Conservation (phyloP, 2,797 vertebrate genomes). For the Poliocrania exsul region DNA sequence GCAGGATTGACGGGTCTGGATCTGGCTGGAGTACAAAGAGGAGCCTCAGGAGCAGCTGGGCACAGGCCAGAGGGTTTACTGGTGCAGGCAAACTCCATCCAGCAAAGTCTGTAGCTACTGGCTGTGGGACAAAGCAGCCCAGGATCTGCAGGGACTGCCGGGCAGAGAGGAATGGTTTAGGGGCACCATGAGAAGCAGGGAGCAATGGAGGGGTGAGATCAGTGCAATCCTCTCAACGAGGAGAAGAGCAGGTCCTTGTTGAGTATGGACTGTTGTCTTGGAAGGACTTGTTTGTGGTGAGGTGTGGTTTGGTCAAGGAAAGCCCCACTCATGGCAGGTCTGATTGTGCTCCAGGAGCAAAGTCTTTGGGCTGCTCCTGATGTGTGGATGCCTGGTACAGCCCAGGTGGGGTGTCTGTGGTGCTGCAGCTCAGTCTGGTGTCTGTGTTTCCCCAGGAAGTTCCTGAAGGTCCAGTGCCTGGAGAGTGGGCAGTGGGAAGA, state of each 20-base stretch:
- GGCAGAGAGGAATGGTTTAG: background rate
- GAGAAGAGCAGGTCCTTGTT: background rate
- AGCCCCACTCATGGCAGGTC: rapidly evolving
- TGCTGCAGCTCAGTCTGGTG: background rate
- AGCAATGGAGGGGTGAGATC: background rate
- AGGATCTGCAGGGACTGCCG: background rate
- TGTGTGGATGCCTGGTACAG: background rate
- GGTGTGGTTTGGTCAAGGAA: background rate
- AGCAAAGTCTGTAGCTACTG: slow-evolving; percentile 35
- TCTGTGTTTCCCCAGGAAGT: slow-evolving; percentile 81
- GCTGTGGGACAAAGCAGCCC: background rate
- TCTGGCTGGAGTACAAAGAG: slow-evolving; percentile 48
- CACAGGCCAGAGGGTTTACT: slow-evolving; percentile 32
- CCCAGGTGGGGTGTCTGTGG: background rate
- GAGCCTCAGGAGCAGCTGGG: slow-evolving; percentile 26
- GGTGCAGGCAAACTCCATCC: background rate
- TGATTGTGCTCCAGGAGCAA: background rate
- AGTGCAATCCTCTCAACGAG: rapidly evolving
- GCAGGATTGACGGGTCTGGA: slow-evolving; percentile 21
- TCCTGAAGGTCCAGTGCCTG: slow-evolving; percentile 90
- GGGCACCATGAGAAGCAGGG: background rate
- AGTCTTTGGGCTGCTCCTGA: background rate
- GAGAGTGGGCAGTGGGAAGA: slow-evolving; percentile 89
- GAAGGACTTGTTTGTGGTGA: rapidly evolving
- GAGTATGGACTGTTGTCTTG: background rate